Percentiles rank a stretch among this genome's conserved stretches.
Evolutionary conservation across 2,888 invertebrate genomes (phyloP).

Genomic region (Sisyra terminalis): DNA sequence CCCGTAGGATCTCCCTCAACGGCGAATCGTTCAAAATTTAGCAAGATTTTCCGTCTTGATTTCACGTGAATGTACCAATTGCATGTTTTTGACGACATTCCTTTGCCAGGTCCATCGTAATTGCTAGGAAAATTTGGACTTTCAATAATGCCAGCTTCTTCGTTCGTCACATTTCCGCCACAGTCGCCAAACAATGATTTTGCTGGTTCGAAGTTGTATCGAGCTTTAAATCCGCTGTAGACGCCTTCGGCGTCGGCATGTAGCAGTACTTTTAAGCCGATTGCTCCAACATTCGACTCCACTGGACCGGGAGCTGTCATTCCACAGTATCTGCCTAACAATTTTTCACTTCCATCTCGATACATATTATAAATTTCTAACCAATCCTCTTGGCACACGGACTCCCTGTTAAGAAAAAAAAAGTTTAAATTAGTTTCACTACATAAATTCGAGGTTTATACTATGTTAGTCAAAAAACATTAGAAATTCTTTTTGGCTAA

Average conservation of each 20-base stretch:
- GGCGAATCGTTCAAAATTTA: constrained; percentile 82
- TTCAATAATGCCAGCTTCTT: constrained; percentile 66
- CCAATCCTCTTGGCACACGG: constrained; percentile 83
- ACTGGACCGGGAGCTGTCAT: constrained; percentile 86
- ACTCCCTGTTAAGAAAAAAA: constrained; percentile 31
- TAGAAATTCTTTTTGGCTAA: too few species aligned
- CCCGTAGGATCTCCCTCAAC: constrained; percentile 86
- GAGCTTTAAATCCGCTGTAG: constrained; percentile 90
- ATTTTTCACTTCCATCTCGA: constrained; percentile 61
- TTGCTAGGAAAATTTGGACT: constrained; percentile 85
- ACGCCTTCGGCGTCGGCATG: constrained; percentile 78
- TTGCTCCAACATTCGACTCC: constrained; percentile 78
- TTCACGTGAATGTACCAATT: constrained; percentile 92
- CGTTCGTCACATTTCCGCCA: constrained; percentile 76
- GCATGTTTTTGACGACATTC: constrained; percentile 75
- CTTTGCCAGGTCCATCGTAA: constrained; percentile 69
- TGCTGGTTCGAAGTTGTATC: constrained; percentile 80
- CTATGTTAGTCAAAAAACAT: too few species aligned
- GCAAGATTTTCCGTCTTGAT: constrained; percentile 70
- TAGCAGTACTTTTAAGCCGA: constrained; percentile 73
- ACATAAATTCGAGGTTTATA: not conserved
- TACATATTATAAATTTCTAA: constrained; percentile 85
- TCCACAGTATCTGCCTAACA: constrained; percentile 72
- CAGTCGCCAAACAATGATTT: constrained; percentile 86
- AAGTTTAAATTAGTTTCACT: constrained; percentile 3